phyloP scores from a whole-genome alignment of 2,888 invertebrate genomes.

The Meteorus cinctellus region DNA sequence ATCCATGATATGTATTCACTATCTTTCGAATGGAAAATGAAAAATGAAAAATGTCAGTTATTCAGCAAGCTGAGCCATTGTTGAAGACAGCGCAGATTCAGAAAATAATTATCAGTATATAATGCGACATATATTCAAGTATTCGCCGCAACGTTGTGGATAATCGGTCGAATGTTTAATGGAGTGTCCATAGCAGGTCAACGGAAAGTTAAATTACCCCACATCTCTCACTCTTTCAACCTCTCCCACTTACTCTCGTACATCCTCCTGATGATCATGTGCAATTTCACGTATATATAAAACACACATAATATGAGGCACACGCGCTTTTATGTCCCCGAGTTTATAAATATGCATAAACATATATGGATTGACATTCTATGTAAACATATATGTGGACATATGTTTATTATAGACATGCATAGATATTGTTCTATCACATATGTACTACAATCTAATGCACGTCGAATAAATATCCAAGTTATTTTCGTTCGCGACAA shows the following conservation, averaged over 20 bases:
- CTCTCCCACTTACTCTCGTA: constrained; percentile 42
- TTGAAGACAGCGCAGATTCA: no score
- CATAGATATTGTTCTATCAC: constrained; percentile 25
- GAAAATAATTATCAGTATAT: neutral
- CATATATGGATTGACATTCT: constrained; percentile 4
- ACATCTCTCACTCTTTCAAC: constrained; percentile 52
- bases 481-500: neutral
- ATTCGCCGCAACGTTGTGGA: constrained; percentile 30
- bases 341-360: constrained; percentile 22
- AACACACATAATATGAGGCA: constrained; percentile 12
- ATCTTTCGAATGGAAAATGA: no score
- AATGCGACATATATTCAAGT: constrained; percentile 14
- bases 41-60: no score
- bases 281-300: neutral
- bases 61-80: no score
- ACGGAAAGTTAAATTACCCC: constrained; percentile 62
- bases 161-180: constrained; percentile 65
- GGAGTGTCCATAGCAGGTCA: constrained; percentile 64
- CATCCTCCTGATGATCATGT: neutral
- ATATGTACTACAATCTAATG: constrained; percentile 15
- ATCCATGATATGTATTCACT: no score
- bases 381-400: neutral
- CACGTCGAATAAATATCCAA: constrained; percentile 2
- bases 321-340: constrained; percentile 21
- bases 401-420: neutral